Evolutionary conservation across 2,113 vertebrate genomes (phyloP).

Genomic region (Callorhinus ursinus): DNA sequence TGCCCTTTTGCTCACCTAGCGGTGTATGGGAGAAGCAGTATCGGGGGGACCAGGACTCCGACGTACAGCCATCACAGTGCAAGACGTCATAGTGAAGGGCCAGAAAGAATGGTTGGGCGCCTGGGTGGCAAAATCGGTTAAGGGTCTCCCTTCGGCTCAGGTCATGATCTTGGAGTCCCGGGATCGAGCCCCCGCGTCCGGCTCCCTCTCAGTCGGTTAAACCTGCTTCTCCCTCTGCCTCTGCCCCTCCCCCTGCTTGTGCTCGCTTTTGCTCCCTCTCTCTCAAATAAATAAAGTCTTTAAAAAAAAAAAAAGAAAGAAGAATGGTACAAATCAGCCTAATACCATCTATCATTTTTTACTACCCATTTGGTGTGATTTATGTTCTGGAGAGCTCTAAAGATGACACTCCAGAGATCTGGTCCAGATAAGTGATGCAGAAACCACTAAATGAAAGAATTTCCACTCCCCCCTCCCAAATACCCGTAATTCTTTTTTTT

Average conservation of each 20-base stretch:
- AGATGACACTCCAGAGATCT: constrained; percentile 27
- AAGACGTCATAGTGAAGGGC: not conserved
- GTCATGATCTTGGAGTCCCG: too few relatives aligned
- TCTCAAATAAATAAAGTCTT: not conserved
- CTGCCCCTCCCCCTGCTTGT: too few relatives aligned
- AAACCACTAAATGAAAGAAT: constrained; percentile 56
- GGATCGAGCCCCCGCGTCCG: rapidly evolving
- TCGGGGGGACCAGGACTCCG: not conserved
- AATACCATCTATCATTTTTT: constrained; percentile 11
- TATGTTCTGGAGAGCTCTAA: constrained; percentile 4
- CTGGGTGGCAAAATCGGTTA: too few relatives aligned
- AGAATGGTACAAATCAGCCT: constrained; percentile 32
- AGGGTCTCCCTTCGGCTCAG: too few relatives aligned
- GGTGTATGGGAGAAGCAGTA: not conserved
- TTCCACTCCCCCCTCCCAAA: not conserved
- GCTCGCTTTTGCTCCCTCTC: too few relatives aligned
- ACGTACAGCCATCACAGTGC: not conserved
- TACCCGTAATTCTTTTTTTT: not conserved
- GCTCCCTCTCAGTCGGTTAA: too few relatives aligned
- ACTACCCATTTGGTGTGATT: constrained; percentile 46
- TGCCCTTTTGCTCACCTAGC: not conserved
- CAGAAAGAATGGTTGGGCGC: too few relatives aligned
- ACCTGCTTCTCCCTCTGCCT: too few relatives aligned
- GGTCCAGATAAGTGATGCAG: constrained; percentile 43
- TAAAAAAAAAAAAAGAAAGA: not conserved